Evolutionary conservation across 2,888 invertebrate species (phyloP).

Genomic region (Orthosia gothica): DNA sequence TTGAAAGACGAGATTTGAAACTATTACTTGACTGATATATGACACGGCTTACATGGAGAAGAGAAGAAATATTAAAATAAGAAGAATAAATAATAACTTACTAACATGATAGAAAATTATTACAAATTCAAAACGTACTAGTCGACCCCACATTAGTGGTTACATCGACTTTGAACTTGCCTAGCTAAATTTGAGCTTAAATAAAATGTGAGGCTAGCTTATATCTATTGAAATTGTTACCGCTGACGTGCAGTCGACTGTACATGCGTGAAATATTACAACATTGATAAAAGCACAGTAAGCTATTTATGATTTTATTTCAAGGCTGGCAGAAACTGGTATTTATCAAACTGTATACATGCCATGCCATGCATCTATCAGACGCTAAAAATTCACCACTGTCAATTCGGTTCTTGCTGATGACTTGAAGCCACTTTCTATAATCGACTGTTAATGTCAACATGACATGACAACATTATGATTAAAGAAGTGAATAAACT

Average conservation of each 20-base stretch:
- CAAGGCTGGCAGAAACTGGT: not conserved
- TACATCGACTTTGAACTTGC: not conserved
- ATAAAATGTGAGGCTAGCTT: not conserved
- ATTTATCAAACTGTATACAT: not conserved
- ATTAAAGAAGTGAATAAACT: not conserved
- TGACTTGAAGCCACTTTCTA: not conserved
- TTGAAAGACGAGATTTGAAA: slow-evolving; percentile 48
- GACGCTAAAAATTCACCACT: too few relatives aligned
- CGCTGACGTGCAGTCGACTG: not conserved
- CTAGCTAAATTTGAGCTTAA: not conserved
- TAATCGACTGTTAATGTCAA: slow-evolving; percentile 23
- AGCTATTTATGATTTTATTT: not conserved
- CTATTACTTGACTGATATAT: slow-evolving; percentile 46
- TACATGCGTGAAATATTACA: not conserved
- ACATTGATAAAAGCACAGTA: not conserved
- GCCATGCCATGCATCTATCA: too few relatives aligned
- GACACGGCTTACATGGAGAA: slow-evolving; percentile 39
- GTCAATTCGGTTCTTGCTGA: not conserved
- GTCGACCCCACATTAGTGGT: not conserved
- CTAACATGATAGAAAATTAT: not conserved
- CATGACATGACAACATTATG: slow-evolving; percentile 12
- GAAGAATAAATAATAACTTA: slow-evolving; percentile 14
- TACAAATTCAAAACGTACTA: not conserved
- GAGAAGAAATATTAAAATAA: slow-evolving; percentile 39
- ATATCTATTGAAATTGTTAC: not conserved